Conservation (phyloP, 2,113 vertebrate genomes). For the Lepus americanus region DNA sequence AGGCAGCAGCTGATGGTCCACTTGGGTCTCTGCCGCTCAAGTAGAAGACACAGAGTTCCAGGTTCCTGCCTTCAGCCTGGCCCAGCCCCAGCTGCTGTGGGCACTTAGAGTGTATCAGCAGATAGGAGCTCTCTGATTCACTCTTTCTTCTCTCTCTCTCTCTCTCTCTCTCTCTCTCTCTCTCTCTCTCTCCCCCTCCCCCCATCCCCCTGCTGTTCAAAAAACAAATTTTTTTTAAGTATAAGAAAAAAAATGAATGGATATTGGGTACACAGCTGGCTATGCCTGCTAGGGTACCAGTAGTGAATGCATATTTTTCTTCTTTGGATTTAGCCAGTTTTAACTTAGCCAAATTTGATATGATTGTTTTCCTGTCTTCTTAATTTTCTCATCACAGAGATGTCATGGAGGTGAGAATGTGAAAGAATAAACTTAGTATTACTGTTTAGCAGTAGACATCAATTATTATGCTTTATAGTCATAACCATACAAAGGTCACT, state of each 20-base stretch:
- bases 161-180: no score
- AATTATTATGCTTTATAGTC: not conserved
- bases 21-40: no score
- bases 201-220: no score
- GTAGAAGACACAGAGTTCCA: no score
- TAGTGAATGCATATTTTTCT: constrained; percentile 22
- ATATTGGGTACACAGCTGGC: not conserved
- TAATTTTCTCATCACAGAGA: constrained; percentile 7
- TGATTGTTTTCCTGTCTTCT: constrained; percentile 7
- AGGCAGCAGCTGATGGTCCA: no score
- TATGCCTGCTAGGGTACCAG: not conserved
- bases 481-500: not conserved
- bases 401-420: not conserved
- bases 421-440: not conserved
- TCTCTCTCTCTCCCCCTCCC: no score
- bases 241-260: not conserved
- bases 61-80: no score
- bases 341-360: constrained; percentile 26
- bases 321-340: not conserved
- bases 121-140: no score
- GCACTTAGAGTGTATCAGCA: no score
- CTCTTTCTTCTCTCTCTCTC: no score
- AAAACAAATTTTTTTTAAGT: not conserved
- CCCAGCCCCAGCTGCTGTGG: no score
- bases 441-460: not conserved